phyloP scores from a whole-genome alignment of 2,113 vertebrate species.

The Microtus pennsylvanicus region DNA sequence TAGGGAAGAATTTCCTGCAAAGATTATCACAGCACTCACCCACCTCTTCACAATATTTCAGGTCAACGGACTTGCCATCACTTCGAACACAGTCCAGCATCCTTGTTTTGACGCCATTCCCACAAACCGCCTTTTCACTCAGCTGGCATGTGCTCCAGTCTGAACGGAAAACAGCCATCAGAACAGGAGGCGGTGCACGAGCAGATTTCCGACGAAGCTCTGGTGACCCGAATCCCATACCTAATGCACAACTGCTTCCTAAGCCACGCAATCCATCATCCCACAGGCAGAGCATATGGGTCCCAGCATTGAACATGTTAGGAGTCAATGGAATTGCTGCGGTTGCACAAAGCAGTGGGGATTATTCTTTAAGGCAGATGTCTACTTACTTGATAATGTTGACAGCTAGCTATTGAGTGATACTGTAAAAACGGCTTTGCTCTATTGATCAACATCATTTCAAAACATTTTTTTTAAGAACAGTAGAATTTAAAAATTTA shows the following conservation, averaged over 20 bases:
- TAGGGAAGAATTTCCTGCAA: slow-evolving; percentile 66
- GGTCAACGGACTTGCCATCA: slow-evolving; percentile 96
- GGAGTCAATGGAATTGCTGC: slow-evolving; percentile 67
- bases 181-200: slow-evolving; percentile 1
- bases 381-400: slow-evolving; percentile 48
- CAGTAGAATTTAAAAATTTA: neutral
- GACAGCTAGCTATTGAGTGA: slow-evolving; percentile 33
- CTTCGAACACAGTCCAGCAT: slow-evolving; percentile 99
- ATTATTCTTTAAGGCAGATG: slow-evolving; percentile 72
- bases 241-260: slow-evolving; percentile 72
- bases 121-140: slow-evolving; percentile 96
- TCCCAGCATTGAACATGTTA: slow-evolving; percentile 59
- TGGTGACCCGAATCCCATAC: slow-evolving; percentile 63
- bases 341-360: slow-evolving; percentile 47
- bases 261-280: slow-evolving; percentile 72
- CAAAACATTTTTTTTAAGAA: slow-evolving; percentile 43
- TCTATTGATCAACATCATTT: slow-evolving; percentile 40
- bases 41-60: slow-evolving; percentile 96
- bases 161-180: slow-evolving; percentile 81
- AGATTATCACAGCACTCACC: slow-evolving; percentile 77
- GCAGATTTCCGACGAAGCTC: slow-evolving; percentile 61
- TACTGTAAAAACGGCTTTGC: slow-evolving; percentile 8
- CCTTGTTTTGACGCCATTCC: slow-evolving; percentile 95
- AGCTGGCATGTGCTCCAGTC: slow-evolving; percentile 99
- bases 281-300: slow-evolving; percentile 68